Base-by-base conservation (phyloP, 2,113 vertebrate species). In the Crotalus helleri region DNA sequence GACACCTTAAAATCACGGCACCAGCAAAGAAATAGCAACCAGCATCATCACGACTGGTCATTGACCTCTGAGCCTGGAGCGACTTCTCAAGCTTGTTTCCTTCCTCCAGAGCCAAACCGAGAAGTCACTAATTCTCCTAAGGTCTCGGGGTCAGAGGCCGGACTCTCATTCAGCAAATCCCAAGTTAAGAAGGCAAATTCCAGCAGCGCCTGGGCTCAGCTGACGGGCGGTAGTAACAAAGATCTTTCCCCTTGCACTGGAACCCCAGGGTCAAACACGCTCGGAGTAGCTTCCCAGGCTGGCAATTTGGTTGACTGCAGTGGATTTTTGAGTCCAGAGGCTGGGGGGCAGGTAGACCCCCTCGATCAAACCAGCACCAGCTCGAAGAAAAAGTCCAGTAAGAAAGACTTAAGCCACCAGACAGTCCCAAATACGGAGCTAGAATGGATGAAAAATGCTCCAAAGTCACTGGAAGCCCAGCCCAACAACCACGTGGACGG, bases 1-100 rank as follows among this genome's bases (percentile, higher is more conserved):
- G 99, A 99, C 97, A 98, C 98, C 98, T 97, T 98, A 98, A 99
- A 98, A 97, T 98, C 98, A 98, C 99, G 99, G 97, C 98, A 99
- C 98, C 99, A 99, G 98, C 98, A 98, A 95, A 99, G 99, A 98
- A 98, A 97, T 97, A 97, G 96, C 96, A 98, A 95, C 97, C 98
- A 98, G 97, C 98, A 98, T 96, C 98, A 98, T 95, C 96, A 98
- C 90, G 98, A 99, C 96, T 99, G 99, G 99, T 98, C 98, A 95
- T 94, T 96, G 3, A 98, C 96, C 94, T 97, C 98, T 0, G 97
- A 98, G n/a, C 96, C 97, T 90, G 97, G 98, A 90, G 96, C 98
- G 1, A 9, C 96, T 93, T 97, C 98, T 94, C 98, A 98, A 64
- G 98, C 98, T 94, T 98, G 98, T 94, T 98, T 98, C 93, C 95